Evolutionary conservation across 2,113 vertebrate species (phyloP).

Genomic region (Thalassoma bifasciatum): DNA sequence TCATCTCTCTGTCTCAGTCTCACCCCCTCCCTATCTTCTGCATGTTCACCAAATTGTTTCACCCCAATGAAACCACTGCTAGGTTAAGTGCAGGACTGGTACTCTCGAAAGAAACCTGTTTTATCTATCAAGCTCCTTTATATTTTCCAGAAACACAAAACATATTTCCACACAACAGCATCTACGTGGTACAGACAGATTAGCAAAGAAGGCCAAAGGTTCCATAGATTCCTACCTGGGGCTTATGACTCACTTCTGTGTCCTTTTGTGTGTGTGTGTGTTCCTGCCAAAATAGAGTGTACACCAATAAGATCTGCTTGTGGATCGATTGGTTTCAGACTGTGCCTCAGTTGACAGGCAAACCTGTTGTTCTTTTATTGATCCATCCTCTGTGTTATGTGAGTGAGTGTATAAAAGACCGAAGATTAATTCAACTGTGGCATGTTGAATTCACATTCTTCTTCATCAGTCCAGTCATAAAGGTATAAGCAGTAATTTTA

Average conservation of each 20-base stretch:
- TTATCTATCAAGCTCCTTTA: constrained; percentile 45
- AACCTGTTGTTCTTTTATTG: constrained; percentile 68
- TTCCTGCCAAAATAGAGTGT: constrained; percentile 62
- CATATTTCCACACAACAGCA: constrained; percentile 28
- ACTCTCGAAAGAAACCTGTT: constrained; percentile 46
- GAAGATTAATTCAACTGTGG: neutral
- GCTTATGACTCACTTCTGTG: constrained; percentile 56
- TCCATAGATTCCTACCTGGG: constrained; percentile 46
- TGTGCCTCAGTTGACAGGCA: constrained; percentile 62
- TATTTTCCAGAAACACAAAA: constrained; percentile 47
- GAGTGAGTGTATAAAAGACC: constrained; percentile 30
- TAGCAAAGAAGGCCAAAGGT: constrained; percentile 49
- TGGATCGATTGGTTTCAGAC: constrained; percentile 70
- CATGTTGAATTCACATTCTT: too few relatives aligned
- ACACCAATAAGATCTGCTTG: constrained; percentile 66
- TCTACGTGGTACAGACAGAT: constrained; percentile 42
- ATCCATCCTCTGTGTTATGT: constrained; percentile 59
- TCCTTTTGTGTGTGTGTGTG: constrained; percentile 39
- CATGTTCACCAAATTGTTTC: constrained; percentile 42
- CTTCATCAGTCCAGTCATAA: too few relatives aligned
- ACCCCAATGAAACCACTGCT: constrained; percentile 48
- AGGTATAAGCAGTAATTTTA: too few relatives aligned
- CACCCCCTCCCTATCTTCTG: constrained; percentile 21
- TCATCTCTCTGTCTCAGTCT: constrained; percentile 14
- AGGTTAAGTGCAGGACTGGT: constrained; percentile 56